Percentiles rank a stretch among this genome's conserved stretches.
Conservation (phyloP, 1,140 invertebrate species). For the Onthophagus taurus region DNA sequence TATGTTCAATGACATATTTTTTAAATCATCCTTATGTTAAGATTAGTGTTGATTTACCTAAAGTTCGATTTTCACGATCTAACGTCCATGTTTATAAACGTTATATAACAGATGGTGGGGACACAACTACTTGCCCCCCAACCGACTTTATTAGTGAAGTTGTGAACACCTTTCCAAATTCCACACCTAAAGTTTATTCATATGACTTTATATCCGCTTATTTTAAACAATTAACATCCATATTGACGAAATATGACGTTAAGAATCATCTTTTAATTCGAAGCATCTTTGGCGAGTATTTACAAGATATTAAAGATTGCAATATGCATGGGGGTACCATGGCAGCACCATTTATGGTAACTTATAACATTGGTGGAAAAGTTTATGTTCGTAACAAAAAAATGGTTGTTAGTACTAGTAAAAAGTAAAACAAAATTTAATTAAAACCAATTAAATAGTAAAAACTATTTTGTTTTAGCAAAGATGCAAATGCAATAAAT, state of each 20-base stretch:
- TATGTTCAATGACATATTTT: constrained; percentile 1
- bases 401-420: constrained; percentile 1
- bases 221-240: constrained; percentile 2
- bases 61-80: constrained; percentile 2
- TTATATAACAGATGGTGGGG: constrained; percentile 11
- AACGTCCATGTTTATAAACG: constrained; percentile 8
- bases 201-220: constrained; percentile 5
- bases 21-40: constrained; percentile 8
- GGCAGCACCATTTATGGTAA: not conserved
- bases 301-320: constrained; percentile 5
- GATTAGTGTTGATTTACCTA: constrained; percentile 1
- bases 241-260: not conserved
- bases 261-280: not conserved
- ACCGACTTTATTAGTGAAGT: constrained; percentile 4
- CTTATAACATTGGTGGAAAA: constrained; percentile 7
- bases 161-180: not conserved
- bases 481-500: constrained; percentile 10
- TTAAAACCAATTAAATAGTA: not conserved
- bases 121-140: not conserved
- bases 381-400: constrained; percentile 8
- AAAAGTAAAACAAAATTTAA: constrained; percentile 1
- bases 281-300: not conserved
- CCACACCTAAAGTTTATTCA: not conserved
- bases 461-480: not conserved
- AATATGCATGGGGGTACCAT: constrained; percentile 3